These are phyloP conservation scores for Dysidea cf. avara DNA, from an alignment of 37 sponge, comb jelly and placozoan species.

Conservation along the genomic window DNA sequence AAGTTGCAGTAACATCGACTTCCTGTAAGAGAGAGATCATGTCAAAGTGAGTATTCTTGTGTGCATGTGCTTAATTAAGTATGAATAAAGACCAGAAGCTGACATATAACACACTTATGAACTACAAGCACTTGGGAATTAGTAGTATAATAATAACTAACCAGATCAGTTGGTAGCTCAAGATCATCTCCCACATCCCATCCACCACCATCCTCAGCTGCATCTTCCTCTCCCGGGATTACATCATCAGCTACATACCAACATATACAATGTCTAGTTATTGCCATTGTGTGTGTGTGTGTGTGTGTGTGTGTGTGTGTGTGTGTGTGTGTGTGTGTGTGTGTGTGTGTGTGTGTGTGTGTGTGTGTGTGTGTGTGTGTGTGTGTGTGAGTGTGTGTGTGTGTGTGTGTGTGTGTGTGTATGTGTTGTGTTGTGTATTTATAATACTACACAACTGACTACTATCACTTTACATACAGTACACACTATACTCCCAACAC, in stretches of 20 bases:
- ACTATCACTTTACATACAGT: neutral
- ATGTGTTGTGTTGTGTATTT: neutral
- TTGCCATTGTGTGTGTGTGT: too few species aligned
- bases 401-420: too few species aligned
- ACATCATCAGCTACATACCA: constrained; percentile 23
- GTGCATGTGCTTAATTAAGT: neutral
- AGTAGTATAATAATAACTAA: constrained; percentile 2
- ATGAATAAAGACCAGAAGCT: too few species aligned
- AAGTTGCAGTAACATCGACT: constrained; percentile 30
- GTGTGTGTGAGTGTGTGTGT: too few species aligned
- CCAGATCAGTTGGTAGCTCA: constrained; percentile 95
- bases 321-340: constrained; percentile 14
- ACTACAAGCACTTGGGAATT: neutral
- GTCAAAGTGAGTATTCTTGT: neutral
- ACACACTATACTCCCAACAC: neutral
- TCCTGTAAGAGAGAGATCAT: neutral
- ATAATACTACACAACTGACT: neutral
- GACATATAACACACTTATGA: neutral
- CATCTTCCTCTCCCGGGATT: constrained; percentile 38
- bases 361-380: too few species aligned
- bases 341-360: too few species aligned
- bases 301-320: constrained; percentile 10
- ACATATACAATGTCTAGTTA: neutral
- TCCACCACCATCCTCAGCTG: constrained; percentile 71
- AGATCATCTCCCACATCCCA: constrained; percentile 93